Evolutionary conservation across 2,797 vertebrate species (phyloP), one percentile per base, ranked within the genome.

Genomic region (Urocyon cinereoargenteus): DNA sequence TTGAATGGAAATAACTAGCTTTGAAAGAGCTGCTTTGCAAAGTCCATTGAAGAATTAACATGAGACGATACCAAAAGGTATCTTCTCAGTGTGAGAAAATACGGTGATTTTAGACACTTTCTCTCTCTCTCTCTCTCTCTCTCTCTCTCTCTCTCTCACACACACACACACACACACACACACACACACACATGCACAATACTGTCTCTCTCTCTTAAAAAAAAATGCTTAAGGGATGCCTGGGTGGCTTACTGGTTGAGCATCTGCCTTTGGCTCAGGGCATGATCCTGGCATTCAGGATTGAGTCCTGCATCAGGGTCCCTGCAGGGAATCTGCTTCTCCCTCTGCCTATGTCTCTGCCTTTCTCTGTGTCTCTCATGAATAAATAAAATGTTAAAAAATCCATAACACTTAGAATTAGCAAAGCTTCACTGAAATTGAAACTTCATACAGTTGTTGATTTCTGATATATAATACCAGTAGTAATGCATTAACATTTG

Each of bases 321-420:
- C 40, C 40, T 45, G 40, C 40, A 45, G 40, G 40, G 40, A 45
- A 8, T 45, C 40, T 45, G 40, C 40, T 45, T 45, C 40, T 45
- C 40, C 40, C 40, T 45, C 40, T 45, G 40, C 40, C 7, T 45
- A 45, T 45, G 40, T 45, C 40, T 45, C 40, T 45, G 40, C 6
- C 40, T 45, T 45, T 45, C 40, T 45, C 40, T 45, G 40, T 45
- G 40, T 45, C 40, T 45, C 40, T 45, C 6, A 45, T 45, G 40
- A 45, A 45, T 45, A 66, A 66, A 64, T 31, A 98, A 98, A 97
- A 86, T 97, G 88, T 98, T 96, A 64, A 64, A 98, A 98, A 97
- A 86, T 97, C 85, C 61, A 98, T 97, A 97, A 98, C 96, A 98
- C 94, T 98, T 98, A 98, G 98, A 98, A 98, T 98, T 75, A 97